Conservation (phyloP, 1,140 invertebrate genomes). For the Drosophila subpulchrella region DNA sequence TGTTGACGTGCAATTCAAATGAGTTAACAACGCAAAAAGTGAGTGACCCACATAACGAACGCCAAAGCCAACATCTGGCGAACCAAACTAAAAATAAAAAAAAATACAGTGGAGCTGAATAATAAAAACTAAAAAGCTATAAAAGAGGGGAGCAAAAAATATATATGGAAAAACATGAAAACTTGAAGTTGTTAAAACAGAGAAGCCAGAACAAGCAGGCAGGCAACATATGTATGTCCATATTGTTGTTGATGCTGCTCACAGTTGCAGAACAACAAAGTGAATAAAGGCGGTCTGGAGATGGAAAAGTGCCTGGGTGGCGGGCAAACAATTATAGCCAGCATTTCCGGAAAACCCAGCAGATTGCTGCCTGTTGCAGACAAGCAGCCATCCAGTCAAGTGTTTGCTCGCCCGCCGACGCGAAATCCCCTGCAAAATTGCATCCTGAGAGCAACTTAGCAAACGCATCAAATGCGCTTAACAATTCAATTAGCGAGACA, state of each 20-base stretch:
- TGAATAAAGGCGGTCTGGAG: slow-evolving; percentile 35
- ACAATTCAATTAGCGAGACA: slow-evolving; percentile 69
- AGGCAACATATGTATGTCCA: slow-evolving; percentile 47
- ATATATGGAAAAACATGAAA: slow-evolving; percentile 37
- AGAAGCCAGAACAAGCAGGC: slow-evolving; percentile 38
- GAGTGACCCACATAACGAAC: slow-evolving; percentile 69
- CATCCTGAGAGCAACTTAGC: slow-evolving; percentile 61
- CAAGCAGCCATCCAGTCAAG: slow-evolving; percentile 24
- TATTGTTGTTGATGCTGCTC: slow-evolving; percentile 40
- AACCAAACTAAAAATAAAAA: slow-evolving; percentile 20
- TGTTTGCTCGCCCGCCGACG: slow-evolving; percentile 26
- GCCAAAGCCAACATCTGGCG: slow-evolving; percentile 50
- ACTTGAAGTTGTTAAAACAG: slow-evolving; percentile 49
- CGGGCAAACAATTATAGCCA: slow-evolving; percentile 64
- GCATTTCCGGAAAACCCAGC: slow-evolving; percentile 50
- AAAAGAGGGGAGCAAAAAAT: slow-evolving; percentile 10
- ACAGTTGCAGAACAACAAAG: slow-evolving; percentile 51
- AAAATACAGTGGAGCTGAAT: slow-evolving; percentile 5
- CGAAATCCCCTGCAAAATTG: slow-evolving; percentile 57
- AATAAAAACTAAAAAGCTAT: slow-evolving; percentile 43
- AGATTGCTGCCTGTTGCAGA: slow-evolving; percentile 65
- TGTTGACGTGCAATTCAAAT: slow-evolving; percentile 81
- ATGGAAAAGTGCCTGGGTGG: slow-evolving; percentile 9
- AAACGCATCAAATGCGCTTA: slow-evolving; percentile 68
- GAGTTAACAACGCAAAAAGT: slow-evolving; percentile 76